These are phyloP conservation scores for Augochlora pura DNA, from an alignment of 1,140 invertebrate genomes.

Conservation along the genomic window DNA sequence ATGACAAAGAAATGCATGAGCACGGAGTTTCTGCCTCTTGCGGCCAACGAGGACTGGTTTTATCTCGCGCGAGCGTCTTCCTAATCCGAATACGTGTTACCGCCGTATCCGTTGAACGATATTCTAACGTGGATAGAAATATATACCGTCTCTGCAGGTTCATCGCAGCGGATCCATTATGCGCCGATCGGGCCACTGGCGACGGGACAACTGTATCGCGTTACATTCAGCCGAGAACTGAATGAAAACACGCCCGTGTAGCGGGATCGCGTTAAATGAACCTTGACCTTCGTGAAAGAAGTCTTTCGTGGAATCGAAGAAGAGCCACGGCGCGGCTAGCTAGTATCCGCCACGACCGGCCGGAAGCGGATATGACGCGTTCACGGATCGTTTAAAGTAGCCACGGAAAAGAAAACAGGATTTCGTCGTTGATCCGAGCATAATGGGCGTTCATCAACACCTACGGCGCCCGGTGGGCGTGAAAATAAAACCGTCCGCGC, in stretches of 20 bases:
- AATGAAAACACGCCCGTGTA: neutral
- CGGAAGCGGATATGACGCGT: conserved; percentile 57
- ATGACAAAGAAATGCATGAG: no score
- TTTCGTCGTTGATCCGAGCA: conserved; percentile 4
- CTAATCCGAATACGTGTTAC: no score
- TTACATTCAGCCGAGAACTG: neutral
- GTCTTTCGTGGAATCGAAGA: conserved; percentile 12
- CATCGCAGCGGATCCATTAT: no score
- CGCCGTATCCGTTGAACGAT: no score
- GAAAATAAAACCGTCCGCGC: conserved; percentile 17
- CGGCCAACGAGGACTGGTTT: no score
- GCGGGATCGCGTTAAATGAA: neutral
- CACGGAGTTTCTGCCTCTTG: no score
- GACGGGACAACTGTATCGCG: neutral
- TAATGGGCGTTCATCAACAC: conserved; percentile 31
- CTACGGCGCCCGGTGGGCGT: neutral
- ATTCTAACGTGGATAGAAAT: no score
- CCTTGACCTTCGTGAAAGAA: conserved; percentile 21
- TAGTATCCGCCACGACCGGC: neutral
- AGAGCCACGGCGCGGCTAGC: neutral
- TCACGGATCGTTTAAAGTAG: conserved; percentile 39
- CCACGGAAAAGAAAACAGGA: conserved; percentile 28
- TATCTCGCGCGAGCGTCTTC: no score
- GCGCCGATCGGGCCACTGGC: neutral
- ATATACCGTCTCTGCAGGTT: no score